Base-by-base conservation (phyloP, 2,888 invertebrate species). In the Lissocephala sabroskyi region DNA sequence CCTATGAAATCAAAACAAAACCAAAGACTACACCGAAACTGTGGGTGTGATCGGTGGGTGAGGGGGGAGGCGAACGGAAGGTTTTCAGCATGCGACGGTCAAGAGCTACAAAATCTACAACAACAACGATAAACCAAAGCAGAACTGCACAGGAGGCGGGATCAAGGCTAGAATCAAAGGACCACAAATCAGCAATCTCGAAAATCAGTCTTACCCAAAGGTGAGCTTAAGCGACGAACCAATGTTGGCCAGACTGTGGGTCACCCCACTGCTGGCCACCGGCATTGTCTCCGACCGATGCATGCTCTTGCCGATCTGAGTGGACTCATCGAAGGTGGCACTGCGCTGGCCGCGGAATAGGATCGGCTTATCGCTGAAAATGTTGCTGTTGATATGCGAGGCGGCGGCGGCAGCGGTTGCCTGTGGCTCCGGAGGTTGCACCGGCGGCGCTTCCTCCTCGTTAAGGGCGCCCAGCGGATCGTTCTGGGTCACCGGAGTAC, bases 401-500 rank as follows among this genome's bases (percentile, higher is more conserved):
- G 42, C 14, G 36, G 53, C 40, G 42, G 26, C 41, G 3, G 9
- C 59, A 43, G 10, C 64, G 54, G 59, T 30, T 46, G 62, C 55
- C 66, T 73, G 10, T 13, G 4, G 32, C 45, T 53, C 59, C 60
- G 18, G 75, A 59, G 6, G 74, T 7, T 47, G 18, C 14, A 51
- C 51, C 33, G 45, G 49, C 30, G 57, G 49, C 35, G 61, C 47
- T 40, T 80, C 78, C 43, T 84, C 83, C 57, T 85, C 86, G 48
- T 87, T 84, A 1, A 96, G 86, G 3, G 96, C 95, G 4, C 96
- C 97, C 16, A 97, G 86, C 0, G 97, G 97, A 86, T 97, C 97
- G 83, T 96, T 95, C 78, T 94, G 90, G 0, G 96, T 92, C 0
- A 97, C 95, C 0, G 95, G 93, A 2, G 95, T 95, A 48, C 95